Percentiles rank a stretch among this genome's conserved stretches.
Conservation (phyloP, 37 sponge, comb jelly and placozoan species). For the Bolinopsis microptera region DNA sequence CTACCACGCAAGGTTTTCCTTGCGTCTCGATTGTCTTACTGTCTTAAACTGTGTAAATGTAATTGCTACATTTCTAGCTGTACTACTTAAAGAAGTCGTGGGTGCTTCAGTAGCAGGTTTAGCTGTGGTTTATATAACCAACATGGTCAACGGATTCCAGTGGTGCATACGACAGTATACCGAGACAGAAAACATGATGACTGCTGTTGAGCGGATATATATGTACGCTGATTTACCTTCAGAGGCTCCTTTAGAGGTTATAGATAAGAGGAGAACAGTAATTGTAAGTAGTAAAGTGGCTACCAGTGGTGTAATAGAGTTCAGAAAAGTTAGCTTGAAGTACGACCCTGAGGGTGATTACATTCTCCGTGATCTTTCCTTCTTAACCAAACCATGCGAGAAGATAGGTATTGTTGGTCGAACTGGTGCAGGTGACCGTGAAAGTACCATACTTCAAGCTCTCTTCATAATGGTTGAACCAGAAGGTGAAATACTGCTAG, state of each 20-base stretch:
- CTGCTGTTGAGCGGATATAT: constrained; percentile 1
- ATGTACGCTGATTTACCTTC: constrained; percentile 8
- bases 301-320: too few relatives aligned
- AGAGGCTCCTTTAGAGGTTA: too few relatives aligned
- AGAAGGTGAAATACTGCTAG: too few relatives aligned
- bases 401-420: too few relatives aligned
- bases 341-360: too few relatives aligned
- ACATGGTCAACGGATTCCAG: constrained; percentile 30
- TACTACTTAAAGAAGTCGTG: not conserved
- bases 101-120: constrained; percentile 22
- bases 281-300: not conserved
- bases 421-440: constrained; percentile 29
- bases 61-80: not conserved
- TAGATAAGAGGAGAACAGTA: not conserved
- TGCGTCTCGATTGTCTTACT: constrained; percentile 1
- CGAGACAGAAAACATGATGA: too few relatives aligned
- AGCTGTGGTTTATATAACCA: not conserved
- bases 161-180: constrained; percentile 27
- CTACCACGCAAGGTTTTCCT: constrained; percentile 13
- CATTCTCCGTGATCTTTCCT: not conserved
- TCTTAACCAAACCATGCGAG: not conserved
- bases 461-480: constrained; percentile 90
- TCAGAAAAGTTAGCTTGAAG: not conserved
- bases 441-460: constrained; percentile 65
- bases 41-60: not conserved